Evolutionary conservation across 2,797 vertebrate species (phyloP), one percentile per base, ranked within the genome.

Genomic region (Varecia variegata): DNA sequence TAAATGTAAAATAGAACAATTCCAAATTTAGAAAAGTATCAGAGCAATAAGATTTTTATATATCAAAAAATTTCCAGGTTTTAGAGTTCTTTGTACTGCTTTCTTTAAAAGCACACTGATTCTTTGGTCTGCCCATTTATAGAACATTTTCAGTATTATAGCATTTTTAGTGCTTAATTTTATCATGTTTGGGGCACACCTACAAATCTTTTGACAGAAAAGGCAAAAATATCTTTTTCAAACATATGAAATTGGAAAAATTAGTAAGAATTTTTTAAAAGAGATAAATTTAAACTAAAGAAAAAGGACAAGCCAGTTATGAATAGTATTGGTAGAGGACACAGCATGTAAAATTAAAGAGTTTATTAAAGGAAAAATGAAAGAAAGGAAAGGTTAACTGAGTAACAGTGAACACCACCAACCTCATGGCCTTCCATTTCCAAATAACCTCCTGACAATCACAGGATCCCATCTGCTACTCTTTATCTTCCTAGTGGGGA

Each of bases 391-490:
- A 96, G 97, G 97, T 96, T 96, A 97, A 96, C 96, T 82, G 91
- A 96, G 88, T 92, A 92, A 95, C 92, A 92, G 91, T 90, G 89
- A 93, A 67, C 77, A 93, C 87, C 84, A 93, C 87, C 86, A 97
- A 80, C 94, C 97, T 95, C 93, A 13, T 92, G 96, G 91, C 94
- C 95, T 96, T 96, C 88, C 83, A 88, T 96, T 97, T 97, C 91
- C 87, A 97, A 95, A 94, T 97, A 71, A 93, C 94, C 95, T 95
- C 80, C 58, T 82, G 84, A 95, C 89, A 90, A 56, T 96, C 65
- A 30, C 77, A 95, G 90, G 76, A 79, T 94, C 97, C 97, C 97
- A 97, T 98, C 97, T 98, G 97, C 96, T 96, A 27, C 80, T 93
- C 84, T 91, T 74, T 88, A 70, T 97, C 92, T 87, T 95, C 94